Percentiles rank a stretch among this genome's conserved stretches.
phyloP scores from a whole-genome alignment of 2,113 vertebrate species.

The Ploceus nigricollis region DNA sequence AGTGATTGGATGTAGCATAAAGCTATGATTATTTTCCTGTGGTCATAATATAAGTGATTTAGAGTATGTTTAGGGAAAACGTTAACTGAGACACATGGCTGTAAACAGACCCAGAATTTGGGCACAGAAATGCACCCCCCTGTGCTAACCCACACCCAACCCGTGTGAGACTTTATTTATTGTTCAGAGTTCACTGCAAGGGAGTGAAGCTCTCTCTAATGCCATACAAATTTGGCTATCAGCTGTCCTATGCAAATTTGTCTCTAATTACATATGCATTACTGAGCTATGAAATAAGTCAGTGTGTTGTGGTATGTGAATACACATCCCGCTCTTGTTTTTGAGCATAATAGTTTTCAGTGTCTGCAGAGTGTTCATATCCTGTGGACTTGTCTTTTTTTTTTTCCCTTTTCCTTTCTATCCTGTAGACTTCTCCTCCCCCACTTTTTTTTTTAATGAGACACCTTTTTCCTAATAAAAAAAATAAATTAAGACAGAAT shows the following conservation, averaged over 20 bases:
- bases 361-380: slow-evolving; percentile 22
- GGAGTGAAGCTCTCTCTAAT: neutral
- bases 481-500: neutral
- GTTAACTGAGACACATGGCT: neutral
- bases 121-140: neutral
- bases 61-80: neutral
- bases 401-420: slow-evolving; percentile 8
- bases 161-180: neutral
- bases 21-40: slow-evolving; percentile 38
- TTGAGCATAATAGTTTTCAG: slow-evolving; percentile 44
- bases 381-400: slow-evolving; percentile 10
- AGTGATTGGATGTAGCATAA: slow-evolving; percentile 8
- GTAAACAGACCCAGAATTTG: neutral
- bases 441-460: neutral
- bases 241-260: slow-evolving; percentile 52
- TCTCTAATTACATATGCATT: slow-evolving; percentile 11
- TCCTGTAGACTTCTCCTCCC: neutral
- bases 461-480: neutral
- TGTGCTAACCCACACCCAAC: neutral
- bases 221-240: slow-evolving; percentile 7
- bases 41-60: neutral
- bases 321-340: slow-evolving; percentile 53
- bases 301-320: slow-evolving; percentile 31
- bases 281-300: slow-evolving; percentile 52
- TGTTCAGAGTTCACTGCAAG: neutral